These are phyloP conservation scores for Limosa lapponica DNA, from an alignment of 2,797 vertebrate species.

Conservation along the genomic window DNA sequence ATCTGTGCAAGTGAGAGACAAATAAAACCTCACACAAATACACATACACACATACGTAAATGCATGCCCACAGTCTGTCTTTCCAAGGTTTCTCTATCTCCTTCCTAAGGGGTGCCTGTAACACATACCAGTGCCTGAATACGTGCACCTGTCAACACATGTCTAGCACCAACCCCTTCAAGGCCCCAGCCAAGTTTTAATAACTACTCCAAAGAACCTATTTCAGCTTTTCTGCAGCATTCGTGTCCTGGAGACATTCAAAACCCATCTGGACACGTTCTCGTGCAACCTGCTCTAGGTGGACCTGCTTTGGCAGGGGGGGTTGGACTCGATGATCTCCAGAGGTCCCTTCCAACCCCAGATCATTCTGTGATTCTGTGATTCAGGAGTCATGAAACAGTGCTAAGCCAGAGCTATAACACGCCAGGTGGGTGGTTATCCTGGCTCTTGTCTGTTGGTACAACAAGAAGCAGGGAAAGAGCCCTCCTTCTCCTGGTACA, in stretches of 20 bases:
- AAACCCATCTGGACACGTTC: no score
- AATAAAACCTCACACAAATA: not conserved
- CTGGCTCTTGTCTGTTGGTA: not conserved
- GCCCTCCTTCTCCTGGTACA: not conserved
- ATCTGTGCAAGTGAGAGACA: not conserved
- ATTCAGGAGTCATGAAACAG: not conserved
- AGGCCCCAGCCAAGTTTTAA: not conserved
- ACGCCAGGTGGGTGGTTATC: not conserved
- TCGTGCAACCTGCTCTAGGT: no score
- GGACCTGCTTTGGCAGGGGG: no score
- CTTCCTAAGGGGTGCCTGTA: not conserved
- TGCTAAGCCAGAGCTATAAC: rapidly evolving
- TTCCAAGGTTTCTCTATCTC: not conserved
- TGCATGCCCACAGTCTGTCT: not conserved
- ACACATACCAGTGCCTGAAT: not conserved
- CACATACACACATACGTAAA: not conserved
- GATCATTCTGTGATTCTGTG: no score
- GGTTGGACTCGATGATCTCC: no score
- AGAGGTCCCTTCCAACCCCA: no score
- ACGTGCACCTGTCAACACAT: rapidly evolving
- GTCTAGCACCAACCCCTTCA: not conserved
- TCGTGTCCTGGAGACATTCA: no score
- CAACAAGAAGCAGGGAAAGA: not conserved
- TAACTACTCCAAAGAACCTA: not conserved
- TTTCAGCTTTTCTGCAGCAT: not conserved